These are phyloP conservation scores for Ia io DNA, from an alignment of 2,113 vertebrate genomes.

Conservation along the genomic window DNA sequence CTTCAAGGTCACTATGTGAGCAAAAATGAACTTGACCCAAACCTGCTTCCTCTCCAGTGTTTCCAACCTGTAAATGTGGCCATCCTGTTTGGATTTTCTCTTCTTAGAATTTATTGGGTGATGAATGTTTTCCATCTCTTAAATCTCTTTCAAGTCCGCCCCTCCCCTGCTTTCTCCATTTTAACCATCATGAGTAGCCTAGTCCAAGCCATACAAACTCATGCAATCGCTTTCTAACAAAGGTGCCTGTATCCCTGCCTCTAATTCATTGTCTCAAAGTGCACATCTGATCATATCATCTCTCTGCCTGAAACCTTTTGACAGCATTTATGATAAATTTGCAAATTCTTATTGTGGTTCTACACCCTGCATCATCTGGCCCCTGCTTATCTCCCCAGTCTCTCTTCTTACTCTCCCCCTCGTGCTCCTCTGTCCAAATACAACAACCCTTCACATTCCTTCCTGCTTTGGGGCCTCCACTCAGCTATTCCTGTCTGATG, in stretches of 20 bases:
- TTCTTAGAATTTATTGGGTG: background rate
- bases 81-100: background rate
- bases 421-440: background rate
- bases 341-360: background rate
- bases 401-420: background rate
- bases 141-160: background rate
- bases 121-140: background rate
- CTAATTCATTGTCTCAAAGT: background rate
- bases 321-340: slow-evolving; percentile 22
- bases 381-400: background rate
- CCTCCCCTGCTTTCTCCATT: background rate
- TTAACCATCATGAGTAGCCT: background rate
- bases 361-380: background rate
- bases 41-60: background rate
- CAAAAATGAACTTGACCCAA: background rate
- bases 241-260: background rate
- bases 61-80: background rate
- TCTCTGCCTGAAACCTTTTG: slow-evolving; percentile 16
- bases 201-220: background rate
- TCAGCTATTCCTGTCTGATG: background rate
- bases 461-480: background rate
- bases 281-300: background rate
- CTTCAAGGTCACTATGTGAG: background rate
- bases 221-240: background rate
- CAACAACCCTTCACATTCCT: slow-evolving; percentile 3